These are phyloP conservation scores for Lepus americanus DNA, from an alignment of 2,113 vertebrate genomes.

Conservation along the genomic window DNA sequence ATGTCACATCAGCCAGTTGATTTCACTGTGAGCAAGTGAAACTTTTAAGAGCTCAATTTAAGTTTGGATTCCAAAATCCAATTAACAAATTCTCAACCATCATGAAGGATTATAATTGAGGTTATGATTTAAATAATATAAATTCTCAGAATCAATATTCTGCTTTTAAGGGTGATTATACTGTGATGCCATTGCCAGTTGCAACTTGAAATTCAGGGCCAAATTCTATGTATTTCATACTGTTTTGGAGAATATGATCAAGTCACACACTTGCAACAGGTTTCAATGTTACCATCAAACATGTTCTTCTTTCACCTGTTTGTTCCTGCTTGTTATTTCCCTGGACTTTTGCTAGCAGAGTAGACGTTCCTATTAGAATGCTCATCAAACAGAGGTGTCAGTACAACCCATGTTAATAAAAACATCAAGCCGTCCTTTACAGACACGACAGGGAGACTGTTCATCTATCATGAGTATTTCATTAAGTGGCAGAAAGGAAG, in stretches of 20 bases:
- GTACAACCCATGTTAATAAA: constrained; percentile 49
- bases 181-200: background rate
- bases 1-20: background rate
- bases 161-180: background rate
- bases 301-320: background rate
- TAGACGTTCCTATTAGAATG: constrained; percentile 32
- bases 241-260: background rate
- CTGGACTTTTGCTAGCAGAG: background rate
- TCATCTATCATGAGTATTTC: constrained; percentile 32
- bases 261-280: background rate
- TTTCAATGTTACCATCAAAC: background rate
- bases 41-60: background rate
- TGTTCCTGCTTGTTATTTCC: constrained; percentile 23
- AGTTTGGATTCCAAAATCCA: constrained; percentile 11
- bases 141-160: background rate
- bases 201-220: background rate
- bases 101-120: background rate
- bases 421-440: constrained; percentile 16
- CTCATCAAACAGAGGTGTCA: constrained; percentile 44
- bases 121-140: background rate
- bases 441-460: background rate
- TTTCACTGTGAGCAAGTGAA: background rate
- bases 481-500: constrained; percentile 15
- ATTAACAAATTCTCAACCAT: background rate
- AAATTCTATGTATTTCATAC: background rate